Evolutionary conservation across 2,797 vertebrate genomes (phyloP).

Genomic region (Xiphophorus birchmanni): DNA sequence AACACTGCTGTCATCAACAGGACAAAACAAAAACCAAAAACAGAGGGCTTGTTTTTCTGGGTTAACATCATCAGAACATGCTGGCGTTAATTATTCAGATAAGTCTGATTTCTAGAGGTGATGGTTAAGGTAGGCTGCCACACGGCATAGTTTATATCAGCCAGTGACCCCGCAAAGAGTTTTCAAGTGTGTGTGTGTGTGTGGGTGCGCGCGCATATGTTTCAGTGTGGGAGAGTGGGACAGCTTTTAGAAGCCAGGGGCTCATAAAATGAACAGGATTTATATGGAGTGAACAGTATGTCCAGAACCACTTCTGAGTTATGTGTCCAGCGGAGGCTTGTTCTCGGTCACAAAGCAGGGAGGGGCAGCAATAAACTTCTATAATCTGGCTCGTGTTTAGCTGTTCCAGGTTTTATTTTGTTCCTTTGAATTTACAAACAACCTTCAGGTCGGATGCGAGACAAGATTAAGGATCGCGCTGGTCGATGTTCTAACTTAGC

Average conservation of each 20-base stretch:
- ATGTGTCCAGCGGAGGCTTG: slow-evolving; percentile 61
- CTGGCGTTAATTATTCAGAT: not conserved
- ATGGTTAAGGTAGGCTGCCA: not conserved
- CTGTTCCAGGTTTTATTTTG: not conserved
- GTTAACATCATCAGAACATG: not conserved
- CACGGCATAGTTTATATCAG: not conserved
- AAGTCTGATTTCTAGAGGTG: not conserved
- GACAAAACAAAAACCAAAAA: not conserved
- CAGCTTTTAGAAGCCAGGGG: slow-evolving; percentile 49
- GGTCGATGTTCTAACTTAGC: not conserved
- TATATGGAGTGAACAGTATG: slow-evolving; percentile 64
- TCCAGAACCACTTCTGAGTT: slow-evolving; percentile 66
- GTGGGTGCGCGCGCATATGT: not conserved
- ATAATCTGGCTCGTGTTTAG: slow-evolving; percentile 30
- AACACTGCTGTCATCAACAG: not conserved
- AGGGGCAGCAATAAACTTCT: slow-evolving; percentile 45
- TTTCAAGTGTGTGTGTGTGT: slow-evolving; percentile 5
- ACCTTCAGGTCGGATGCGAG: not conserved
- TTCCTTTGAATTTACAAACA: not conserved
- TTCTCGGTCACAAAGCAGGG: slow-evolving; percentile 53
- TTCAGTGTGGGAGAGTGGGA: slow-evolving; percentile 31
- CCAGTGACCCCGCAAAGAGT: not conserved
- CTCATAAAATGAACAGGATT: slow-evolving; percentile 71
- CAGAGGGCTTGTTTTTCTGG: not conserved
- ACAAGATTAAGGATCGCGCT: not conserved